Evolutionary conservation across 2,888 invertebrate genomes (phyloP), one percentile per base, ranked within the genome.

Genomic region (Lasius fuliginosus): DNA sequence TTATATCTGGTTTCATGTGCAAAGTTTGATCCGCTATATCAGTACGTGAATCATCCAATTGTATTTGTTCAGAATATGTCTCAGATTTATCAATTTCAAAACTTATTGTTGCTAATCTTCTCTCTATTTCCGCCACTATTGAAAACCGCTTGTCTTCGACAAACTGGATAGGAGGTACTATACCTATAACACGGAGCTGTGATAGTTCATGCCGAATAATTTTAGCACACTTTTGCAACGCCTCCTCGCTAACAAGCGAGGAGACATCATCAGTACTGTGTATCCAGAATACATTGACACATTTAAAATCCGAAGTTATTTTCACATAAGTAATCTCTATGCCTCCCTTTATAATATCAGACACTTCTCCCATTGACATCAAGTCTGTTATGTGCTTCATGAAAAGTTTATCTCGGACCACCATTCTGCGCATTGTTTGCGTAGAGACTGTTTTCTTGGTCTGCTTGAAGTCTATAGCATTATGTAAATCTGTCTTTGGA

Each of bases 381-480:
- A 98, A 94, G 93, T 98, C 98, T 0, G 98, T 97, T 11, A 98
- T 97, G 84, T 97, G 95, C 90, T 96, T 96, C 98, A 98, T 98
- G 91, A 98, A 98, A 71, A 98, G 92, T 94, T 98, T 97, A 93
- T 98, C 98, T 1, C 98, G 94, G 87, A 98, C 97, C 0, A 96
- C 95, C 33, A 96, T 95, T 90, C 98, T 96, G 60, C 97, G 96
- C 0, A 95, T 94, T 12, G 96, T 96, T 15, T 95, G 95, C 68
- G 96, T 96, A 82, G 95, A 94, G 27, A 95, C 86, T 12, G 92
- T 90, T 8, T 36, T 49, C 15, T 46, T 12, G 12, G 18, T 27
- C 23, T 23, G 8, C 23, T 49, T 36, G 3, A 23, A 89, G 15
- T 15, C 65, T 11, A 6, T 15, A 36, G 15, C 0, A 56, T 3